phyloP scores from a whole-genome alignment of 1,140 invertebrate genomes.

The Orius insidiosus region DNA sequence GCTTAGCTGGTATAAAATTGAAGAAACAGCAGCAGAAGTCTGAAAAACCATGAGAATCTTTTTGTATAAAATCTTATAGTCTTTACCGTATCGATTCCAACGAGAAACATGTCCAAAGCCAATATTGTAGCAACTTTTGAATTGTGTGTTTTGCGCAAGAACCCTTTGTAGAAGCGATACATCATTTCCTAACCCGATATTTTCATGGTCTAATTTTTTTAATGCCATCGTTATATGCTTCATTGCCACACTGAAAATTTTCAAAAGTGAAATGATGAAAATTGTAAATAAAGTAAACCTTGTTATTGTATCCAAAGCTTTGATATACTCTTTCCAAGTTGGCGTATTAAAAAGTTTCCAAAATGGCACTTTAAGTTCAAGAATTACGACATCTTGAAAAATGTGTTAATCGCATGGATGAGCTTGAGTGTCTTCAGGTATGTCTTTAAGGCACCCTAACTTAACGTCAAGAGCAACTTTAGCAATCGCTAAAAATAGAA shows the following conservation, averaged over 20 bases:
- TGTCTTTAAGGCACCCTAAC: conserved; percentile 51
- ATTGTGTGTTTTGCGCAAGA: conserved; percentile 35
- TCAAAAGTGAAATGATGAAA: background rate
- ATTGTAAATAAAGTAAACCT: conserved; percentile 32
- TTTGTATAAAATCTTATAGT: background rate
- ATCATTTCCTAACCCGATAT: conserved; percentile 25
- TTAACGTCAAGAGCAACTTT: conserved; percentile 60
- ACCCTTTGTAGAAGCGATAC: conserved; percentile 45
- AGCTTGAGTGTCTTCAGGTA: conserved; percentile 46
- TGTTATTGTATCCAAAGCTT: conserved; percentile 44
- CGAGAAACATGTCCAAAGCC: conserved; percentile 66
- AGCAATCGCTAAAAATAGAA: conserved; percentile 45
- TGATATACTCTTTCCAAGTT: conserved; percentile 52
- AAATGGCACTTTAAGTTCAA: conserved; percentile 60
- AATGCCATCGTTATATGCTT: conserved; percentile 37
- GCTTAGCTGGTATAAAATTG: conserved; percentile 62
- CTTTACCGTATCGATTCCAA: conserved; percentile 70
- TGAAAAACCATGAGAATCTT: conserved; percentile 22
- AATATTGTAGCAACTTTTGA: conserved; percentile 54
- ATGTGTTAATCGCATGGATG: conserved; percentile 57
- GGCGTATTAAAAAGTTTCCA: conserved; percentile 63
- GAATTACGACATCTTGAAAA: conserved; percentile 59
- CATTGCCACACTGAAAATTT: conserved; percentile 36
- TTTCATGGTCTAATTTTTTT: conserved; percentile 25
- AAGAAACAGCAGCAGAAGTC: conserved; percentile 64